Conservation (phyloP, 2,797 vertebrate species). For the Chelon labrosus region DNA sequence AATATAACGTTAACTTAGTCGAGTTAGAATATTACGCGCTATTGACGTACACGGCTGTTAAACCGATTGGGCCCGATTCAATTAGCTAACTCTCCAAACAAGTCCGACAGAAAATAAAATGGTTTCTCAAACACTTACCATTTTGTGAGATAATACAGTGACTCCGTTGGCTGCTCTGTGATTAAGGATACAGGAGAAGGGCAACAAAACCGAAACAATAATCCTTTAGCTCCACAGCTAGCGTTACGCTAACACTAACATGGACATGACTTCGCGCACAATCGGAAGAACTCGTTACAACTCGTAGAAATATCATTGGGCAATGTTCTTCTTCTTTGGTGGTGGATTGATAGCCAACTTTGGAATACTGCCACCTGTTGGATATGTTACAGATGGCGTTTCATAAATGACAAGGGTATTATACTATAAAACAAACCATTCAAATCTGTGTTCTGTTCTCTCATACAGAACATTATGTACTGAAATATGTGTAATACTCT, state of each 20-base stretch:
- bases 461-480: too few relatives aligned
- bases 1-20: not conserved
- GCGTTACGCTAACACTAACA: conserved; percentile 1
- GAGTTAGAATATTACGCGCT: conserved; percentile 2
- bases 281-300: conserved; percentile 28
- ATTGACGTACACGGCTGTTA: not conserved
- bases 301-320: conserved; percentile 28
- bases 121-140: conserved; percentile 33
- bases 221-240: not conserved
- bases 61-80: not conserved
- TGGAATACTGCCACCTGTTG: conserved; percentile 13
- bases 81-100: not conserved
- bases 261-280: conserved; percentile 11
- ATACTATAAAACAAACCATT: too few relatives aligned
- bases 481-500: too few relatives aligned
- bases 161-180: too few relatives aligned
- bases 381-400: not conserved
- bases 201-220: not conserved
- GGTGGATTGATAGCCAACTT: accelerated
- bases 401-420: too few relatives aligned
- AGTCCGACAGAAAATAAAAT: not conserved
- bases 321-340: conserved; percentile 52
- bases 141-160: conserved; percentile 1
- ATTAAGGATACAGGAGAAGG: not conserved
- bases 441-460: too few relatives aligned